phyloP scores from a whole-genome alignment of 2,888 invertebrate genomes.

The Meloe dianella region DNA sequence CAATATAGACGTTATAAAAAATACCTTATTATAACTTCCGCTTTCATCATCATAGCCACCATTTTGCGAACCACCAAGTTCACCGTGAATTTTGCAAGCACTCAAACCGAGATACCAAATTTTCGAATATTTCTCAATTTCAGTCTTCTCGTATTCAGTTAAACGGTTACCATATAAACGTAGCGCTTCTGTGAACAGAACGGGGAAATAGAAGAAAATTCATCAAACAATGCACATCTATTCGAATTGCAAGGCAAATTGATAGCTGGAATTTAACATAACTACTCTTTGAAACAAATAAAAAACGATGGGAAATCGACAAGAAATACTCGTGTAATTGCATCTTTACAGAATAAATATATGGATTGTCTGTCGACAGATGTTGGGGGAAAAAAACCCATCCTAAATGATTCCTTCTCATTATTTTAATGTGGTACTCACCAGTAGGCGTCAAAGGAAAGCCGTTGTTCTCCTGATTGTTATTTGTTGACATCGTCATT shows the following conservation, averaged over 20 bases:
- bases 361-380: too few relatives aligned
- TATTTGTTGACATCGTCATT: constrained; percentile 54
- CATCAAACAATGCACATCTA: neutral
- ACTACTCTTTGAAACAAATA: neutral
- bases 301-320: neutral
- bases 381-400: too few relatives aligned
- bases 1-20: constrained; percentile 32
- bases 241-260: neutral
- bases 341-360: too few relatives aligned
- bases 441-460: constrained; percentile 57
- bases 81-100: constrained; percentile 84
- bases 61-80: constrained; percentile 80
- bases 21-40: constrained; percentile 93
- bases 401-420: too few relatives aligned
- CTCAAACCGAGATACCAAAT: constrained; percentile 93
- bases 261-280: neutral
- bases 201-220: neutral
- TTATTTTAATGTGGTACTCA: too few relatives aligned
- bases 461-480: constrained; percentile 49
- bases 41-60: constrained; percentile 91
- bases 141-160: constrained; percentile 88
- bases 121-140: constrained; percentile 90
- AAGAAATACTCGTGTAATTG: neutral
- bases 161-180: constrained; percentile 83
- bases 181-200: constrained; percentile 72